Conservation (phyloP, 2,888 invertebrate species). For the Agrotis puta region DNA sequence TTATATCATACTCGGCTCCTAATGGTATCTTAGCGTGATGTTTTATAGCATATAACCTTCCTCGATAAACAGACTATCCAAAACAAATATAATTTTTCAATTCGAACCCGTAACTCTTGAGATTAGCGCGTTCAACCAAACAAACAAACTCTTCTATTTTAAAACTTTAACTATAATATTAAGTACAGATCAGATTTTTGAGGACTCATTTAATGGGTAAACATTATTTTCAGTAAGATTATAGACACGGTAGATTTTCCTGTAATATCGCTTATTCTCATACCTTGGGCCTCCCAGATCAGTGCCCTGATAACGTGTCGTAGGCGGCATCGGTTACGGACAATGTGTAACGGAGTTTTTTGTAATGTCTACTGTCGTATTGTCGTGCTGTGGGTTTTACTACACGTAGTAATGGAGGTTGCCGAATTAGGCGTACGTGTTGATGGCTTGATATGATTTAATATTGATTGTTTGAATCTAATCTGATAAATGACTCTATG, state of each 20-base stretch:
- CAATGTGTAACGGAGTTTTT: constrained; percentile 62
- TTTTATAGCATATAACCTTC: too few relatives aligned
- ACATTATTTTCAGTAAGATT: too few relatives aligned
- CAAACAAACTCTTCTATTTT: too few relatives aligned
- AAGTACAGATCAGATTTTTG: too few relatives aligned
- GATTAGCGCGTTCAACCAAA: too few relatives aligned
- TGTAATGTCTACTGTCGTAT: constrained; percentile 40
- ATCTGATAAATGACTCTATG: neutral
- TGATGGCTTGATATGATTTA: constrained; percentile 22
- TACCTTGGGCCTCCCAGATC: constrained; percentile 48
- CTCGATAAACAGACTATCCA: too few relatives aligned
- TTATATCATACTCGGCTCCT: too few relatives aligned
- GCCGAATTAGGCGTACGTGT: neutral
- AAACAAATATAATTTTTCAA: too few relatives aligned
- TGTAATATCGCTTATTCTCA: constrained; percentile 11
- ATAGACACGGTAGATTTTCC: neutral
- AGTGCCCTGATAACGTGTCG: constrained; percentile 50
- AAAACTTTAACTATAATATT: too few relatives aligned
- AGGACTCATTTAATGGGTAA: too few relatives aligned
- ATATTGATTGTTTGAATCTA: neutral
- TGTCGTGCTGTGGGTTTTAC: constrained; percentile 47
- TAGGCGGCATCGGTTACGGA: constrained; percentile 61
- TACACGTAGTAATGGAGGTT: constrained; percentile 27
- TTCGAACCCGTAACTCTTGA: too few relatives aligned
- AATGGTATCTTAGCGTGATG: too few relatives aligned